These are phyloP conservation scores for Thalassaphorura encarpata DNA, from an alignment of 1,140 invertebrate genomes.

Conservation along the genomic window DNA sequence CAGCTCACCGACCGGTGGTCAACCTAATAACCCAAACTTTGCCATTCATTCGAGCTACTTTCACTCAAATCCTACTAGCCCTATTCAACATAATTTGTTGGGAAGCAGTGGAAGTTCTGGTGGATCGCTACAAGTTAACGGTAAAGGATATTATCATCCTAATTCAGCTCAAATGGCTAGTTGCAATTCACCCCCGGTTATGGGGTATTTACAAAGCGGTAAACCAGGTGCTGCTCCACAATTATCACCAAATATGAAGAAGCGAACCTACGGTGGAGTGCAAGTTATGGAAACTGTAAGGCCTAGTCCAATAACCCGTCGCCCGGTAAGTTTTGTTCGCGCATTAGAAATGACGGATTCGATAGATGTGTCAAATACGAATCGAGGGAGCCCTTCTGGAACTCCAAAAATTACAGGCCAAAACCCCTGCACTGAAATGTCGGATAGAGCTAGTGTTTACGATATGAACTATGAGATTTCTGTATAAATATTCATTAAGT, in stretches of 20 bases:
- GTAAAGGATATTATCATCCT: slow-evolving; percentile 19
- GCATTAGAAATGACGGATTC: slow-evolving; percentile 82
- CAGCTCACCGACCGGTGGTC: slow-evolving; percentile 44
- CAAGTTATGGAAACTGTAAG: slow-evolving; percentile 17
- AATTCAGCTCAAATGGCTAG: too few relatives aligned
- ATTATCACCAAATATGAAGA: slow-evolving; percentile 20
- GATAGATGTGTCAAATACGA: slow-evolving; percentile 50
- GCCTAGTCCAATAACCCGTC: slow-evolving; percentile 37
- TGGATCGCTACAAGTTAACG: slow-evolving; percentile 31
- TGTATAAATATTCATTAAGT: slow-evolving; percentile 44
- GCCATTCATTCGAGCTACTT: slow-evolving; percentile 42
- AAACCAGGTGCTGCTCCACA: slow-evolving; percentile 3
- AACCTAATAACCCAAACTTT: neutral
- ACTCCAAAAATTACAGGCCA: slow-evolving; percentile 25
- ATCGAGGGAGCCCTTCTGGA: slow-evolving; percentile 29
- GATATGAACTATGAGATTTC: slow-evolving; percentile 96
- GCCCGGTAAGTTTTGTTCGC: slow-evolving; percentile 85
- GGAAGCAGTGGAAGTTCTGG: slow-evolving; percentile 23
- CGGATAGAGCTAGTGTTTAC: slow-evolving; percentile 76
- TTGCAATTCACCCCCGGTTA: slow-evolving; percentile 26
- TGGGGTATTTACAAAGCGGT: slow-evolving; percentile 7
- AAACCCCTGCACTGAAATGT: slow-evolving; percentile 42
- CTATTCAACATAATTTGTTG: slow-evolving; percentile 49
- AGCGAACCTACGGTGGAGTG: slow-evolving; percentile 14
- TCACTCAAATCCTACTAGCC: slow-evolving; percentile 64